Evolutionary conservation across 1,140 invertebrate genomes (phyloP).

Genomic region (Bicyclus anynana): DNA sequence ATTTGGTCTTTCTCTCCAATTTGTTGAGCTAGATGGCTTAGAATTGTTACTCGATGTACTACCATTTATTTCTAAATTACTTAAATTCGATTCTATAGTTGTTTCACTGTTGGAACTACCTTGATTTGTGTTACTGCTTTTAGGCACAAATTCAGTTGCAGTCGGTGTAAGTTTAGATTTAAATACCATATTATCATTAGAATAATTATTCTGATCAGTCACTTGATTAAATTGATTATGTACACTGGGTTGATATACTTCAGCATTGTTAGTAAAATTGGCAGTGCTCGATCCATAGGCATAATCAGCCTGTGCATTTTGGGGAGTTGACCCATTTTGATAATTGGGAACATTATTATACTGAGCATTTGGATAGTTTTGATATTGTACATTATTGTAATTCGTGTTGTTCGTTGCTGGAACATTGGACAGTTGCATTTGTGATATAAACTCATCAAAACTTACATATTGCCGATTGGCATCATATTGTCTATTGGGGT

Average conservation of each 20-base stretch:
- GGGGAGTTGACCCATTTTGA: slow-evolving; percentile 48
- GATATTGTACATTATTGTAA: slow-evolving; percentile 53
- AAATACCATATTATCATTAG: slow-evolving; percentile 54
- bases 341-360: slow-evolving; percentile 40
- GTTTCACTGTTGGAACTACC: slow-evolving; percentile 28
- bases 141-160: slow-evolving; percentile 73
- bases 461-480: slow-evolving; percentile 58
- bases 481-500: slow-evolving; percentile 52
- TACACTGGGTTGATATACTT: slow-evolving; percentile 35
- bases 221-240: slow-evolving; percentile 39
- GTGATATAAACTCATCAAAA: slow-evolving; percentile 66
- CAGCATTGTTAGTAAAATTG: slow-evolving; percentile 38
- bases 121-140: slow-evolving; percentile 39
- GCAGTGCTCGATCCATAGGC: slow-evolving; percentile 40
- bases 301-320: slow-evolving; percentile 46
- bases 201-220: slow-evolving; percentile 35
- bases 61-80: slow-evolving; percentile 26
- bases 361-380: slow-evolving; percentile 46
- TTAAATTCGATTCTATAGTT: slow-evolving; percentile 30
- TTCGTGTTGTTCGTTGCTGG: slow-evolving; percentile 30
- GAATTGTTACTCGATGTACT: slow-evolving; percentile 28
- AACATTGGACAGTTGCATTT: slow-evolving; percentile 51
- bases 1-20: slow-evolving; percentile 58
- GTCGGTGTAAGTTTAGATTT: slow-evolving; percentile 70
- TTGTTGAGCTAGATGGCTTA: slow-evolving; percentile 43